A percentile compares a stretch with the other conserved stretches of the same genome.
phyloP scores from a whole-genome alignment of 2,797 vertebrate genomes.

The Sciurus carolinensis region DNA sequence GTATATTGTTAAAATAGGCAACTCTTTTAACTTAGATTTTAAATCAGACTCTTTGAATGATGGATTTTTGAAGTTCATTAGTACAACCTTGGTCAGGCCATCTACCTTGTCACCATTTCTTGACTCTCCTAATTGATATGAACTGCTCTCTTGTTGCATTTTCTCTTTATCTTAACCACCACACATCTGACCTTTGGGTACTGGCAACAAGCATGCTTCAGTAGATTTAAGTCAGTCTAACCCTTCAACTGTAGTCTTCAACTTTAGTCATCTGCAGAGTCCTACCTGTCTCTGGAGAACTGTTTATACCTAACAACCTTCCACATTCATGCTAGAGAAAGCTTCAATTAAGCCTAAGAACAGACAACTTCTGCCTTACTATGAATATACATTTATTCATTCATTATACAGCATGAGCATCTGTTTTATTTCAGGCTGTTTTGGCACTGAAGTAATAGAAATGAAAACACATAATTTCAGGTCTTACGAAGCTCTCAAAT shows the following conservation, averaged over 20 bases:
- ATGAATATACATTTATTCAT: not conserved
- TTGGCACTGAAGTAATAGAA: not conserved
- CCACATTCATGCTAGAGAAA: not conserved
- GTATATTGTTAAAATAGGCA: not conserved
- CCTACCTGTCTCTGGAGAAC: not conserved
- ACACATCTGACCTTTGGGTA: not conserved
- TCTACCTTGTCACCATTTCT: not conserved
- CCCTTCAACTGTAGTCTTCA: not conserved
- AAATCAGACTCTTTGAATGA: not conserved
- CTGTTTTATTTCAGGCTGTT: not conserved
- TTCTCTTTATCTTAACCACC: not conserved
- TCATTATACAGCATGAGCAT: not conserved
- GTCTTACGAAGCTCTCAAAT: not conserved
- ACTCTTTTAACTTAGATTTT: not conserved
- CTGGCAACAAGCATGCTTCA: not conserved
- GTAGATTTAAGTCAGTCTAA: not conserved
- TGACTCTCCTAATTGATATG: not conserved
- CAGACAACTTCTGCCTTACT: not conserved
- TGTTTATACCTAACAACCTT: not conserved
- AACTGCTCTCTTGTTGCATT: not conserved
- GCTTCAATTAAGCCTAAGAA: not conserved
- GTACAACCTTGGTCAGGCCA: not conserved
- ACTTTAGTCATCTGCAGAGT: not conserved
- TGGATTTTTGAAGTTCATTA: not conserved
- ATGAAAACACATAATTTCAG: not conserved